A percentile compares a stretch with the other conserved stretches of the same genome.
These are phyloP conservation scores for Hypothenemus hampei DNA, from an alignment of 1,140 invertebrate genomes.

Conservation along the genomic window DNA sequence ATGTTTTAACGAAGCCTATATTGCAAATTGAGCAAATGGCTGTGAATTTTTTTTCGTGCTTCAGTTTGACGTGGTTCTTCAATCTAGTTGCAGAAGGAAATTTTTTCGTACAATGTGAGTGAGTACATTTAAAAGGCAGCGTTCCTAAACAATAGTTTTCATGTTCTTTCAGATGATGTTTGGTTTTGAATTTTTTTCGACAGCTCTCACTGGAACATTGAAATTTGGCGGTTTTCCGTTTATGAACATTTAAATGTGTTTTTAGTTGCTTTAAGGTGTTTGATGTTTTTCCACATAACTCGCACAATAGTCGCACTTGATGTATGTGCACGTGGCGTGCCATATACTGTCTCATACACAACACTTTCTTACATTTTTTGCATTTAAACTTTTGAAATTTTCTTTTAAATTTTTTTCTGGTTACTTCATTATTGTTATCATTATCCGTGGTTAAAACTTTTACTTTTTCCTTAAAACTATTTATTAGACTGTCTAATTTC, in stretches of 20 bases:
- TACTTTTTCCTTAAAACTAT: slow-evolving; percentile 34
- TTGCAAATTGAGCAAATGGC: slow-evolving; percentile 42
- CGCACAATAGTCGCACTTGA: slow-evolving; percentile 26
- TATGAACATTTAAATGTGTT: slow-evolving; percentile 20
- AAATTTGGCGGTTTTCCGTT: slow-evolving; percentile 10
- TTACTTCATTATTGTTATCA: background rate
- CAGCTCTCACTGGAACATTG: slow-evolving; percentile 25
- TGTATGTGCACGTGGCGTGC: slow-evolving; percentile 18
- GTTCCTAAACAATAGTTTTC: slow-evolving; percentile 38
- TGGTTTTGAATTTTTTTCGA: slow-evolving; percentile 26
- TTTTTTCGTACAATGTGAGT: slow-evolving; percentile 37
- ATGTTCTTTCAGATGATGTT: slow-evolving; percentile 37
- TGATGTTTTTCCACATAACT: slow-evolving; percentile 26
- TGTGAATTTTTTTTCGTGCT: slow-evolving; percentile 42
- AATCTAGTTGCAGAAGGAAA: slow-evolving; percentile 39
- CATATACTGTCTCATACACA: slow-evolving; percentile 13
- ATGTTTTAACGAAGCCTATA: slow-evolving; percentile 41
- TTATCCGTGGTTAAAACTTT: slow-evolving; percentile 23
- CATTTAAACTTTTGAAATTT: slow-evolving; percentile 25
- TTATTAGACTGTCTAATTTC: slow-evolving; percentile 33
- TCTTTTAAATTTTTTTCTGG: slow-evolving; percentile 10
- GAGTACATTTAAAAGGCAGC: slow-evolving; percentile 37
- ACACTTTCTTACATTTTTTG: slow-evolving; percentile 28
- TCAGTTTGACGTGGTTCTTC: slow-evolving; percentile 39
- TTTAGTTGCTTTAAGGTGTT: slow-evolving; percentile 13